Evolutionary conservation across 30 jellyfish, hydroid and myxozoan species (phyloP), one percentile per base, ranked within the genome.

Genomic region (Turritopsis rubra): DNA sequence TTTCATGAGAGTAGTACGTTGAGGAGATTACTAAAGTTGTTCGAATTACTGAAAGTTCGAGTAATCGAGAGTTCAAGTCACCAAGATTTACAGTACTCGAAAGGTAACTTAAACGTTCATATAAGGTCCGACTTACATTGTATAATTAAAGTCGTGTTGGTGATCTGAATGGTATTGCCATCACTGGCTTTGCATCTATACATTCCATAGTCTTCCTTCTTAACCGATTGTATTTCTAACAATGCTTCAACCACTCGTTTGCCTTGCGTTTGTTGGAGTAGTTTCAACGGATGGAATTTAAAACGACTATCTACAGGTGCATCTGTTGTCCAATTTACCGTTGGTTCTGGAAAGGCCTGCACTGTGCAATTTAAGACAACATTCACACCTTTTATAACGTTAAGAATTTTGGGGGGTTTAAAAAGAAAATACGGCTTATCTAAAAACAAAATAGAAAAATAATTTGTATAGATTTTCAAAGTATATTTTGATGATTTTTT

Each of bases 281-380:
- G 60, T 16, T 23, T 65, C 26, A 53, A 54, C n/a, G 87, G 52
- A 80, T 65, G 76, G 65, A 53, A 52, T 54, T 18, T 53, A 41
- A 53, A 25, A 1, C 87, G 52, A 26, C 66, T n/a, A n/a, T 80
- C 30, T 18, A 25, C 53, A 16, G 53, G 26, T 23, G 65, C 75
- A 16, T 52, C 19, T 1, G 85, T 80, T 1, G 76, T 13, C 87
- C 87, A 80, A 0, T 7, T 20, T 28, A 80, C 79, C 53, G 87
- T 52, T 17, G 87, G 87, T 68, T 54, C 66, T 54, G 79, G 79
- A 80, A 21, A 20, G 1, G 81, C 79, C 66, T 80, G 87, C 0
- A 80, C 87, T 28, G 87, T 80, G 28, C 87, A 80, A n/a, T 80
- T 80, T 1, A 80, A 80, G 26, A 68, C 53, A 20, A 80, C 29